Evolutionary conservation across 2,797 vertebrate species (phyloP), one percentile per base, ranked within the genome.

Genomic region (Labeo calbasu): DNA sequence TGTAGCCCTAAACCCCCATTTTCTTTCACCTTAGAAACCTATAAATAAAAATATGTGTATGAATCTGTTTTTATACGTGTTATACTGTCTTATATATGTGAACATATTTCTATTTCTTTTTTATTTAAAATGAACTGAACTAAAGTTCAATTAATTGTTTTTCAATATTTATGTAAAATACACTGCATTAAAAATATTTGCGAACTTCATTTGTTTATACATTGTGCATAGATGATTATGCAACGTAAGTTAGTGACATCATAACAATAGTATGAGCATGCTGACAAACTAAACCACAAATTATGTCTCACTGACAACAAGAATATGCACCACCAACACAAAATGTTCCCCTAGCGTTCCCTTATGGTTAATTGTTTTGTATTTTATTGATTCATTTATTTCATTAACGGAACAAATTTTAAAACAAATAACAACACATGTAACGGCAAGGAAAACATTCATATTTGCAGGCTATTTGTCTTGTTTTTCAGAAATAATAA

Each of bases 11-110:
- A 79, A 77, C 68, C 68, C 61, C 36, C 36, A 66, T 82, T 71
- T 40, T 76, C 25, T 48, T 70, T 87, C 36, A 72, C 81, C 71
- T 82, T 50, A 81, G 86, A 77, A 85, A 87, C 76, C 28, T 28
- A 86, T 19, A 77, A 48, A 28, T 43, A 55, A 48, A 14, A 28
- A 28, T 46, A 36, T 46, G 63, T n/a, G 63, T 9, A 57, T 23
- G 10, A 53, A 53, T 25, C 43, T 0, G 4, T 14, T 7, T 61
- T 55, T 55, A 55, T n/a, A 77, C 8, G 32, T 4, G 10, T n/a
- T 12, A 43, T 21, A 25, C 2, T 72, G 15, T 73, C 48, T 32
- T 11, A 9, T 32, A 12, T 4, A 13, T 11, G 2, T 21, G 19
- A n/a, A 36, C 8, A 6, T 1, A 53, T 32, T 10, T 50, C 5